Evolutionary conservation across 2,797 vertebrate species (phyloP), one percentile per base, ranked within the genome.

Genomic region (Dendrocincla tyrannina): DNA sequence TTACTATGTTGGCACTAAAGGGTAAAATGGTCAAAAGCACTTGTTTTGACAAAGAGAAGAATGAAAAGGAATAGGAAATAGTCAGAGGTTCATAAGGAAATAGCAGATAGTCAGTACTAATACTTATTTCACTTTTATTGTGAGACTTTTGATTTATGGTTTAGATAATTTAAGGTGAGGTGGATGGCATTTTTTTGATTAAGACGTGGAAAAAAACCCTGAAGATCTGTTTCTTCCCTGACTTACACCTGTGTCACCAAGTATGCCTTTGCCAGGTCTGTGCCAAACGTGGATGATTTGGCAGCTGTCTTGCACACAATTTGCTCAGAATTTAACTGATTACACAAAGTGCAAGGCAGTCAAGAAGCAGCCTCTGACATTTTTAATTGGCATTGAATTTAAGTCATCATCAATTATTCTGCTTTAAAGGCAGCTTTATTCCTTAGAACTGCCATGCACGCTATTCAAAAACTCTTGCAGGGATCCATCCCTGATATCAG

Each of bases 351-450:
- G 91, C 88, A 94, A 96, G 67, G 80, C 93, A 93, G 91, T 94
- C 83, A 93, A 93, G 85, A 93, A 93, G 63, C 85, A 94, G 91
- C 70, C 94, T 92, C 95, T 96, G 84, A 88, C 83, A 80, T 95
- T 96, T 97, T 89, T 92, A 94, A 91, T 93, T 96, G 88, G 76
- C 85, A 92, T 87, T 86, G 85, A 96, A 91, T 95, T 93, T 81
- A 81, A 96, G 88, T 85, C 70, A 56, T 91, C 73, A 85, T 82
- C 91, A 92, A 85, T 95, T 96, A 92, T 76, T 92, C 88, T 83
- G 58, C 47, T 90, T 90, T 91, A 90, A 95, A 92, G 84, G 84
- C 66, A 87, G 77, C 46, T 95, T 91, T 94, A 89, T 84, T 89
- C 81, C 63, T 91, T 85, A 67, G 46, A 92, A 97, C 73, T 89